Evolutionary conservation across 2,113 vertebrate genomes (phyloP), one percentile per base, ranked within the genome.

Genomic region (Antechinus stuartii): DNA sequence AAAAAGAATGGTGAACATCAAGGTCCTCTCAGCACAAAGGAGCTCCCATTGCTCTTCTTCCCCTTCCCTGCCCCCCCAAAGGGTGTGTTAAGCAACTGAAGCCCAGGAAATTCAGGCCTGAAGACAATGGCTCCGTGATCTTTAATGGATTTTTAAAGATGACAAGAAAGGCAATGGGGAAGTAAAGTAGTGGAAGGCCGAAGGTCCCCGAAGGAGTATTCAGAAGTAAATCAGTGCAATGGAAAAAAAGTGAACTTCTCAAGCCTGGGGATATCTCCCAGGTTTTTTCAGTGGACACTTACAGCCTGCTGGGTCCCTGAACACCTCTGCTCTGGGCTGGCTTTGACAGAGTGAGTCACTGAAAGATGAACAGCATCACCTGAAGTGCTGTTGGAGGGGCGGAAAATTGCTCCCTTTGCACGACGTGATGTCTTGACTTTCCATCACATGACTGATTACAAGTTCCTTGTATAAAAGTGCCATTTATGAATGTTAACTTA

Each of bases 361-460:
- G 98, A 98, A 99, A 99, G 99, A 99, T 99, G 99, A 99, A 99
- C 99, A 99, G 98, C 99, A 99, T 99, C 99, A 99, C 99, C 99
- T 99, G 99, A 98, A 99, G 99, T 98, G 98, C 99, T 99, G 99
- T 99, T 99, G 99, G 99, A 99, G 98, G 99, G 99, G 99, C 98
- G 98, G 99, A 99, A 99, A 99, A 99, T 99, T 99, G 99, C 99
- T 99, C 99, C 99, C 99, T 98, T 98, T 98, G 99, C 99, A 99
- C 99, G 98, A 97, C 97, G 98, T 98, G 98, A 98, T 98, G 98
- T 98, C 98, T 98, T 97, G 97, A 98, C 98, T 98, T 98, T 98
- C 98, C 98, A 98, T 98, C 98, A 98, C 98, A 97, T 98, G 98
- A 98, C 98, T 98, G 98, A 98, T 98, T 98, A 98, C 98, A 98